Percentiles rank a stretch among this genome's conserved stretches.
phyloP scores from a whole-genome alignment of 2,113 vertebrate genomes.

The Crotophaga sulcirostris region DNA sequence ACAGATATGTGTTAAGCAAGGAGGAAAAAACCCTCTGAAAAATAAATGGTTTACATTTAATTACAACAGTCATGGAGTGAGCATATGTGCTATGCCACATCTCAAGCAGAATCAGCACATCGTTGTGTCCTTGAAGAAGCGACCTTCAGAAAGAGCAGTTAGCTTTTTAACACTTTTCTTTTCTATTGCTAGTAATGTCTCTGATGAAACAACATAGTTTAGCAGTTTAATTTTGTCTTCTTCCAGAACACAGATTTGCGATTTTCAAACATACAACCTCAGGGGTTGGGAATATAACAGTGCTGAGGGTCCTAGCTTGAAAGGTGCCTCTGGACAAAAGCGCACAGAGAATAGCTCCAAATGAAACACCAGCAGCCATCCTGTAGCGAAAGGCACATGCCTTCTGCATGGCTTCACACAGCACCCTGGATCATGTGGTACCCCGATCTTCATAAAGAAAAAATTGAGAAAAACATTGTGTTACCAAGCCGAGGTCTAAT shows the following conservation, averaged over 20 bases:
- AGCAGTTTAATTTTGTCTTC: not conserved
- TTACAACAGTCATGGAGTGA: not conserved
- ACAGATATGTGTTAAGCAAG: not conserved
- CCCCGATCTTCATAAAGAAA: not conserved
- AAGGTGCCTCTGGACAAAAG: not conserved
- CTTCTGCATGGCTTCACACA: not conserved
- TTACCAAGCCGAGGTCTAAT: not conserved
- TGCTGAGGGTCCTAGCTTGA: not conserved
- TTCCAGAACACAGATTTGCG: not conserved
- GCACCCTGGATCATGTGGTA: not conserved
- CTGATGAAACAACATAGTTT: not conserved
- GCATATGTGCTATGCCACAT: not conserved
- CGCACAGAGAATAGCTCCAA: not conserved
- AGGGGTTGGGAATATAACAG: not conserved
- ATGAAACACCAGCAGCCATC: not conserved
- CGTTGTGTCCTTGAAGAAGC: not conserved
- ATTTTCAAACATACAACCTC: not conserved
- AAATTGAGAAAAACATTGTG: not conserved
- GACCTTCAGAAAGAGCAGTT: not conserved
- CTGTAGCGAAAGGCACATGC: not conserved
- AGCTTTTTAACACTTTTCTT: not conserved
- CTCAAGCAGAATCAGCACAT: not conserved
- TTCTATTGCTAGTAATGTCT: not conserved
- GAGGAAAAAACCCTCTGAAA: not conserved
- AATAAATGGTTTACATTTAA: not conserved